Evolutionary conservation across 1,140 invertebrate genomes (phyloP), one percentile per base, ranked within the genome.

Genomic region (Sarcophaga bullata): DNA sequence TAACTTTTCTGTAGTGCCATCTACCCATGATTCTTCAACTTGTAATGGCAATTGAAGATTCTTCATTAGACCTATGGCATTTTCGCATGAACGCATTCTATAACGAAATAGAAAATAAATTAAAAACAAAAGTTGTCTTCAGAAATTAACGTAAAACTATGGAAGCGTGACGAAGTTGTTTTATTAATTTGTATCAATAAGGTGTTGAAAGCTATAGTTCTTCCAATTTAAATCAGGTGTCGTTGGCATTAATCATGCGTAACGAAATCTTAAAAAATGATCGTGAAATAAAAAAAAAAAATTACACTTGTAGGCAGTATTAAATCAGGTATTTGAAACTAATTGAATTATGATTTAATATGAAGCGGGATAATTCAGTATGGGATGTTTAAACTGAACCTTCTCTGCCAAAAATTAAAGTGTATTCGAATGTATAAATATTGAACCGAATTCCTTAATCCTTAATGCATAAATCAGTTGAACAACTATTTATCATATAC

Each of bases 11-110:
- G 88, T 87, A 48, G 94, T 94, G 81, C 95, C 95, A 86, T 97
- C 95, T 58, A 98, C 93, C 93, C 97, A 98, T 86, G 95, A 94
- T 85, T 96, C 95, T 89, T 98, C 97, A 83, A 94, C 94, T 87
- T 96, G 94, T 85, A 97, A 94, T 50, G 96, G 95, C 84, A 94
- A 96, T 84, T 95, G 94, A 91, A 98, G 97, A 87, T 96, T 95
- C 83, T 96, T 94, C 83, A 98, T 92, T 54, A 98, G 91, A 86
- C 95, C 94, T 86, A 95, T 96, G 11, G 96, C 95, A 9, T 95
- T 94, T 90, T 98, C 96, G 86, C 96, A 95, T 86, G 95, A 96
- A 58, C 95, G 93, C 50, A 98, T 89, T 90, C 96, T 96, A 88
- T 46, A 90, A 86, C 82, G 84, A 52, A 19, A 82, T 73, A 81